Evolutionary conservation across 2,797 vertebrate species (phyloP), one percentile per base, ranked within the genome.

Genomic region (Gymnocypris eckloni): DNA sequence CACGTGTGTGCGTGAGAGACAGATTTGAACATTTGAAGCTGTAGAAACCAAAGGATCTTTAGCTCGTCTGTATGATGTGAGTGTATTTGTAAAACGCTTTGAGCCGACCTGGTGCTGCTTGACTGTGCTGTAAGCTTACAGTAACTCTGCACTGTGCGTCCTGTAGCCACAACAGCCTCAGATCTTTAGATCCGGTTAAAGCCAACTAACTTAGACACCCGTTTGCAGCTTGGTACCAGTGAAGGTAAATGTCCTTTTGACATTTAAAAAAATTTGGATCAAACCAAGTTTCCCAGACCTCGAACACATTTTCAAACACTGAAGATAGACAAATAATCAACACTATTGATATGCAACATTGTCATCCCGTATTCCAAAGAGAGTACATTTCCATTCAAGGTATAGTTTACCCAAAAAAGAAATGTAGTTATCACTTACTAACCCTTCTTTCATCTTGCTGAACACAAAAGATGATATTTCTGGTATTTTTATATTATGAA

Each of bases 31-130:
- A 89, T 92, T 90, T 88, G 81, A 91, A 86, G 87, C 86, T 76
- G 90, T 92, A 91, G 90, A 93, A 94, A 90, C 90, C 91, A 93
- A 93, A 93, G 91, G 87, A 91, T 87, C 88, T 85, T 81, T 64
- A 86, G 88, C 78, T 4, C 22, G 20, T 56, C 82, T 86, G 52
- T 61, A 39, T 73, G 45, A 33, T 90, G 88, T 87, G 87, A 90
- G 48, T 37, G 85, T 91, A 88, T 85, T 85, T 88, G 90, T 88
- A 88, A 89, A 89, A 92, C 83, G 89, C 90, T 91, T 89, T 88
- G 88, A 88, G 90, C 88, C 82, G 87, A 90, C 79, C 76, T 89
- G 41, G 88, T 92, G 92, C 94, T 95, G 93, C 93, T 94, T 87
- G 91, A 92, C 92, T 92, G 88, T 75, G 75, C 73, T 77, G 92